Evolutionary conservation across 2,888 invertebrate species (phyloP), one percentile per base, ranked within the genome.

Genomic region (Rhyacophila evoluta): DNA sequence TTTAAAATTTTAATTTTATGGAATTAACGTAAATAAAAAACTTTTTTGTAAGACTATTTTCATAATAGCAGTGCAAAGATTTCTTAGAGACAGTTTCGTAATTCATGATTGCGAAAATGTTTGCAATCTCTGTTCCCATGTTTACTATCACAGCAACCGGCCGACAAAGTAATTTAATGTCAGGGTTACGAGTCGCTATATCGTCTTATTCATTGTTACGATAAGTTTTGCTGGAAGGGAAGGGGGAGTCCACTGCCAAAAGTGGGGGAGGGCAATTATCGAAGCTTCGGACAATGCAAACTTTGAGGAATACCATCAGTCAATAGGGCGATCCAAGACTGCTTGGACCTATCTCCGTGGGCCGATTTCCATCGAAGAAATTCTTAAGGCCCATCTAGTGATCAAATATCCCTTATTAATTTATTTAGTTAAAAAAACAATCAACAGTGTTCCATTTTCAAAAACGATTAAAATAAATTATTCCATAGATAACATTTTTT

Each of bases 191-290:
- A 79, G 79, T 72, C 76, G 67, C 8, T 83, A 83, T 84, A 83
- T 84, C 84, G 83, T 83, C 84, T 84, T 78, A 72, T 68, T 15
- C 79, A 82, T 83, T 83, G 85, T 83, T 84, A 73, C 85, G 77
- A 84, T 36, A 79, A 11, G 12, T 68, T 72, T 0, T 72, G 77
- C 74, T n/a, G n/a, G 67, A 76, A 75, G 36, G 10, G 78, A 19
- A 37, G 69, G 77, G 73, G 79, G 81, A 77, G 2, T 74, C 77
- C 79, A 79, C 72, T 27, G 37, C 15, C 12, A 12, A 10, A 79
- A 73, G 71, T 19, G 75, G 73, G 71, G 72, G 73, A 70, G 38
- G 37, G 12, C 19, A 12, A 29, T 72, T 72, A 10, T 11, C 19
- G 55, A 55, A 55, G 55, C 55, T 33, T 6, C 29, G 29, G 29